These are phyloP conservation scores for Masnerella sp. DNA, from an alignment of 2,888 invertebrate species.

Conservation along the genomic window DNA sequence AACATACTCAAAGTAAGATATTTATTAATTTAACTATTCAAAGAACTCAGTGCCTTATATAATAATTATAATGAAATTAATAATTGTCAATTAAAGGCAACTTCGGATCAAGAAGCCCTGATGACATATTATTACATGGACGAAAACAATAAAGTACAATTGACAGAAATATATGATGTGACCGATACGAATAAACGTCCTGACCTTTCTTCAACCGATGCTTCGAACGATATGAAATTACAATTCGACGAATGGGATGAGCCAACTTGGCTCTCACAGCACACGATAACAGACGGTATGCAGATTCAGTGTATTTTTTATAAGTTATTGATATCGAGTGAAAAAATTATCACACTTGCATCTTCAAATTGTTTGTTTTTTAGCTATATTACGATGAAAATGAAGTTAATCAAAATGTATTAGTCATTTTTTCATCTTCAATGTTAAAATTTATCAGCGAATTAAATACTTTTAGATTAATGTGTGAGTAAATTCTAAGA, in stretches of 20 bases:
- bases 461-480: too few species aligned
- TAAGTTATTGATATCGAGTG: not conserved
- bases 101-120: slow-evolving; percentile 91
- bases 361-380: not conserved
- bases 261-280: slow-evolving; percentile 72
- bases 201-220: slow-evolving; percentile 47
- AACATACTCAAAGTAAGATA: slow-evolving; percentile 79
- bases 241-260: slow-evolving; percentile 84
- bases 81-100: slow-evolving; percentile 81
- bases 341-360: not conserved
- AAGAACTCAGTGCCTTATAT: too few species aligned
- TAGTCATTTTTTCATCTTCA: too few species aligned
- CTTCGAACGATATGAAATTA: slow-evolving; percentile 80
- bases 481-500: too few species aligned
- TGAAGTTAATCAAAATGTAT: too few species aligned
- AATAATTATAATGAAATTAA: slow-evolving; percentile 5
- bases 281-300: slow-evolving; percentile 68
- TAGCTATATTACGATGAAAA: not conserved
- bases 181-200: slow-evolving; percentile 82
- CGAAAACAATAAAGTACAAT: slow-evolving; percentile 90
- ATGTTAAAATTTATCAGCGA: too few species aligned
- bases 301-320: not conserved
- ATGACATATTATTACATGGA: slow-evolving; percentile 96
- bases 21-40: too few species aligned
- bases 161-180: slow-evolving; percentile 94